A percentile compares a stretch with the other conserved stretches of the same genome.
These are phyloP conservation scores for Drosophila picticornis DNA, from an alignment of 2,888 invertebrate genomes.

Conservation along the genomic window DNA sequence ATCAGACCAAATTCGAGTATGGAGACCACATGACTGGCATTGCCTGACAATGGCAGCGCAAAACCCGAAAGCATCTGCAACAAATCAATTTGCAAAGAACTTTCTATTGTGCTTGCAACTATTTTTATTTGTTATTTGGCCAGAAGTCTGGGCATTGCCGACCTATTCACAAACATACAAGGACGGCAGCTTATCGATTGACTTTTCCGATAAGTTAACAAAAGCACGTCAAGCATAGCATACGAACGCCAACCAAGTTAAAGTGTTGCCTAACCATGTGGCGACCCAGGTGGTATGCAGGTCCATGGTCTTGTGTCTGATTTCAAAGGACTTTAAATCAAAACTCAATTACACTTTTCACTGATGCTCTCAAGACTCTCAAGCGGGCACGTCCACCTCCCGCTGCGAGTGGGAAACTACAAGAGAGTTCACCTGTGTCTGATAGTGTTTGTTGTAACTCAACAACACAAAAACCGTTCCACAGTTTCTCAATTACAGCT, in stretches of 20 bases:
- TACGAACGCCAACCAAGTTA: constrained; percentile 20
- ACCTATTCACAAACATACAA: constrained; percentile 19
- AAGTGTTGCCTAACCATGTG: constrained; percentile 45
- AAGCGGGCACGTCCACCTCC: constrained; percentile 37
- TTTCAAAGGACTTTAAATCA: constrained; percentile 83
- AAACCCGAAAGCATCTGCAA: constrained; percentile 67
- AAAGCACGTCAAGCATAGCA: constrained; percentile 17
- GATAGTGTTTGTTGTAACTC: constrained; percentile 42
- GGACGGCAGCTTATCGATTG: constrained; percentile 63
- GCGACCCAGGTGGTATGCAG: constrained; percentile 33
- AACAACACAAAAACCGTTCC: constrained; percentile 6
- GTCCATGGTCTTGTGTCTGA: constrained; percentile 60
- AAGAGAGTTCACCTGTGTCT: constrained; percentile 41
- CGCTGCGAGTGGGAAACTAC: constrained; percentile 10
- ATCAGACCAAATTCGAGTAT: constrained; percentile 38
- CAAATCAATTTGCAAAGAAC: constrained; percentile 76
- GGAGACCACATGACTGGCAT: constrained; percentile 50
- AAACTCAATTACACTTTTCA: constrained; percentile 82
- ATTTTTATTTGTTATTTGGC: constrained; percentile 64
- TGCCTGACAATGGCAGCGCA: constrained; percentile 49
- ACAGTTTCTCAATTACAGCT: neutral
- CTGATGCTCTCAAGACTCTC: constrained; percentile 68
- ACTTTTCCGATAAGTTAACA: constrained; percentile 60
- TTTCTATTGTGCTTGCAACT: constrained; percentile 68
- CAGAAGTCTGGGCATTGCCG: constrained; percentile 25